Evolutionary conservation across 1,140 invertebrate genomes (phyloP), one percentile per base, ranked within the genome.

Genomic region (Pectinophora gossypiella): DNA sequence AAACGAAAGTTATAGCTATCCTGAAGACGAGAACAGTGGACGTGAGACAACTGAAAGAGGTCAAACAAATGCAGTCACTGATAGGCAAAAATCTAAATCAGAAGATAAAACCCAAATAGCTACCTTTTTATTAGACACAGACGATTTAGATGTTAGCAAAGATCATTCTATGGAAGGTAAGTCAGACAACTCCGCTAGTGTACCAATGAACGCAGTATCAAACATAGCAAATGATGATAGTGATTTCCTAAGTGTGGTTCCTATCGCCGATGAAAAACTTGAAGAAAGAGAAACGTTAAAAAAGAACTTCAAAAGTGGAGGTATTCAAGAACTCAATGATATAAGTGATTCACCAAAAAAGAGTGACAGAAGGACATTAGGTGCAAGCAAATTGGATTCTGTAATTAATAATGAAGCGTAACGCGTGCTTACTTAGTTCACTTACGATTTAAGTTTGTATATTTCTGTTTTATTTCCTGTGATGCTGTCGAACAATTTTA

Each of bases 291-390:
- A 54, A 52, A 59, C 53, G 19, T 36, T 64, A 10, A 67, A 68
- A 22, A 72, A 76, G 49, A 58, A 61, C 40, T 72, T 60, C 45
- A 65, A 73, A 50, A 75, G 60, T 64, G 71, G 78, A 58, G 73
- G 66, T 42, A 68, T 68, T 50, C 62, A 71, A 68, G 68, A 74
- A 54, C 56, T 84, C 59, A 86, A 86, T 67, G 68, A 73, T 51
- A 84, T 86, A 55, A 84, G 79, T 77, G 77, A 85, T 72, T 80
- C 70, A 35, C 72, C 72, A 69, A 80, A 83, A 77, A 77, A 77
- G 54, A 83, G 72, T 76, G 81, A 79, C 51, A 80, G 66, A 62
- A 81, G 78, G 69, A 82, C 75, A 76, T 56, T 79, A 71, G 72
- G 80, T 59, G 59, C 54, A 57, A 68, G 50, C 48, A 76, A 70